Evolutionary conservation across 2,888 invertebrate species (phyloP).

Genomic region (Tromatobia lineatoria): DNA sequence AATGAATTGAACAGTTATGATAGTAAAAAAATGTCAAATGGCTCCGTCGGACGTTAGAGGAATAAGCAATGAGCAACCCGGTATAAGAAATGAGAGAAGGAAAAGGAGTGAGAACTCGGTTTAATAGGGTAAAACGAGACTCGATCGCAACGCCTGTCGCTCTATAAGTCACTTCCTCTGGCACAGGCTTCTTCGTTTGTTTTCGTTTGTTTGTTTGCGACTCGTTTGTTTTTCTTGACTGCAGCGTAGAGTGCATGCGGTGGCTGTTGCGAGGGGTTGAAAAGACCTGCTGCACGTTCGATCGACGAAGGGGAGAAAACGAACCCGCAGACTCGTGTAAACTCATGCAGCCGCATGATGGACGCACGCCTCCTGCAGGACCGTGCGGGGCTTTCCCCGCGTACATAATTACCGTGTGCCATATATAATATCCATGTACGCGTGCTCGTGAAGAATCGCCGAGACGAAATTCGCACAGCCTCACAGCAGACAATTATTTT

Average conservation of each 20-base stretch:
- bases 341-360: slow-evolving; percentile 31
- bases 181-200: slow-evolving; percentile 29
- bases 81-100: neutral
- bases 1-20: neutral
- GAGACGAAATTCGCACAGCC: neutral
- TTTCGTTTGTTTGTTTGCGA: slow-evolving; percentile 9
- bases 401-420: slow-evolving; percentile 30
- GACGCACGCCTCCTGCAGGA: slow-evolving; percentile 2
- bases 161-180: slow-evolving; percentile 43
- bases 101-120: slow-evolving; percentile 42
- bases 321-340: slow-evolving; percentile 27
- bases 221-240: slow-evolving; percentile 11
- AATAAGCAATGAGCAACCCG: slow-evolving; percentile 2
- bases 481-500: neutral
- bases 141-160: slow-evolving; percentile 48
- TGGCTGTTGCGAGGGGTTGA: slow-evolving; percentile 28
- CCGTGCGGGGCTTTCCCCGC: neutral
- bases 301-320: slow-evolving; percentile 18
- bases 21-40: neutral
- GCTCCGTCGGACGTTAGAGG: neutral
- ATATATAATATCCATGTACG: slow-evolving; percentile 1
- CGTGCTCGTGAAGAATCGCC: neutral
- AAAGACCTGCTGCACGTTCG: slow-evolving; percentile 25
- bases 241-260: slow-evolving; percentile 7
- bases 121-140: slow-evolving; percentile 56